Evolutionary conservation across 2,797 vertebrate species (phyloP).

Genomic region (Yasuhikotakia modesta): DNA sequence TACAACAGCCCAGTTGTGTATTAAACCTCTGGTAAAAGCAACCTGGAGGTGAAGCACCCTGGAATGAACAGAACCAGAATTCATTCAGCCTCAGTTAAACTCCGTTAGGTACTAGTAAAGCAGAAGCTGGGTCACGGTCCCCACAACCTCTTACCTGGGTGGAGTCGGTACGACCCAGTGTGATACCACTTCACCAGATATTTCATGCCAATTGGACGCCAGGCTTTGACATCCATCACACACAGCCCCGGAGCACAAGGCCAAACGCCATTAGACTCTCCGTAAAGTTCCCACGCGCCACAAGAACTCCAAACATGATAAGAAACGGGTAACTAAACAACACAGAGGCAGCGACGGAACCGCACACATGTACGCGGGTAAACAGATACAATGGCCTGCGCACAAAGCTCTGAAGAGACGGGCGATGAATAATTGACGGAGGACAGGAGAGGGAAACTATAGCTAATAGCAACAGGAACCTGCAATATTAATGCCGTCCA

Average conservation of each 20-base stretch:
- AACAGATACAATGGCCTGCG: conserved; percentile 72
- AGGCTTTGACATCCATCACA: conserved; percentile 86
- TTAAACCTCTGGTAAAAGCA: background rate
- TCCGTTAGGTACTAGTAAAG: background rate
- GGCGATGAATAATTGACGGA: conserved; percentile 88
- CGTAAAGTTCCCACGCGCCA: background rate
- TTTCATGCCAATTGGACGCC: conserved; percentile 87
- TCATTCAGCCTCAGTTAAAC: background rate
- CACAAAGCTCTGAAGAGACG: conserved; percentile 72
- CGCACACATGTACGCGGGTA: conserved; percentile 62
- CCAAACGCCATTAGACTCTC: conserved; percentile 23
- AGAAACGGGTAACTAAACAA: conserved; percentile 23
- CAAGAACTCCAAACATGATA: background rate
- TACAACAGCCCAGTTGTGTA: background rate
- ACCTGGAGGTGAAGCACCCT: too few species aligned
- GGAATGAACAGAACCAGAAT: too few species aligned
- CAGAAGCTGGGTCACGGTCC: background rate
- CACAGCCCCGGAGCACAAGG: conserved; percentile 20
- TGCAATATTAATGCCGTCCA: conserved; percentile 68
- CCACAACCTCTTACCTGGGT: conserved; percentile 84
- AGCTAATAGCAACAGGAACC: conserved; percentile 60
- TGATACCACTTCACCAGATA: conserved; percentile 90
- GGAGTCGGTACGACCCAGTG: conserved; percentile 93
- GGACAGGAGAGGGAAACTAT: conserved; percentile 73
- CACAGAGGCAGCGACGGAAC: conserved; percentile 14